Percentiles rank a stretch among this genome's conserved stretches.
phyloP scores from a whole-genome alignment of 2,113 vertebrate genomes.

The Theristicus caerulescens region DNA sequence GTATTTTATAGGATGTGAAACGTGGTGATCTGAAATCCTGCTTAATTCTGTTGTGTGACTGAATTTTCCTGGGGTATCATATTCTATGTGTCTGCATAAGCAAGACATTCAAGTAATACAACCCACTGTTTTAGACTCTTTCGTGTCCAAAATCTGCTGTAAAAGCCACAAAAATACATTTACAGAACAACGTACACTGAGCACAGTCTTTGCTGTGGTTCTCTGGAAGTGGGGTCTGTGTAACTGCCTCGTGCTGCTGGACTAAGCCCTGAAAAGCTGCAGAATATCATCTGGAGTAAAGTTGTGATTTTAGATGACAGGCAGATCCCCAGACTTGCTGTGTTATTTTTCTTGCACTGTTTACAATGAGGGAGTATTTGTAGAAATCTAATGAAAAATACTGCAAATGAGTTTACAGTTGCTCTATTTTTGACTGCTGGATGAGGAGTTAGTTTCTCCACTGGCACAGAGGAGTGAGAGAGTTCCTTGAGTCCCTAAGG shows the following conservation, averaged over 20 bases:
- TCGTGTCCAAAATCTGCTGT: neutral
- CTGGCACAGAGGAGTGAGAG: neutral
- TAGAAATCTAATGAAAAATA: neutral
- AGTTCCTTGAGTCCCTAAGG: neutral
- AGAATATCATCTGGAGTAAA: neutral
- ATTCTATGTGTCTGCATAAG: neutral
- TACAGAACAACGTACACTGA: neutral
- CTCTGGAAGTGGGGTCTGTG: neutral
- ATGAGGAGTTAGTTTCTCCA: neutral
- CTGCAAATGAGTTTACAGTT: neutral
- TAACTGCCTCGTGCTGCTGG: neutral
- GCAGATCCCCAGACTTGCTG: neutral
- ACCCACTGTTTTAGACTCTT: neutral
- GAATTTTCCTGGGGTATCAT: neutral
- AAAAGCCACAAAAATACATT: neutral
- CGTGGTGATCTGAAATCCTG: neutral
- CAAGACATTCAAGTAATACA: neutral
- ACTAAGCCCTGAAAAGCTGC: neutral
- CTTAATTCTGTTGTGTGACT: neutral
- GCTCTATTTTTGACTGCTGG: neutral
- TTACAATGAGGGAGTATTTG: neutral
- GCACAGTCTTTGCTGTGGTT: neutral
- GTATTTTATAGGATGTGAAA: neutral
- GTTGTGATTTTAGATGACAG: neutral
- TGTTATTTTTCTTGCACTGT: neutral